These are phyloP conservation scores for Hypotaenidia okinawae DNA, from an alignment of 2,797 vertebrate species.

Conservation along the genomic window DNA sequence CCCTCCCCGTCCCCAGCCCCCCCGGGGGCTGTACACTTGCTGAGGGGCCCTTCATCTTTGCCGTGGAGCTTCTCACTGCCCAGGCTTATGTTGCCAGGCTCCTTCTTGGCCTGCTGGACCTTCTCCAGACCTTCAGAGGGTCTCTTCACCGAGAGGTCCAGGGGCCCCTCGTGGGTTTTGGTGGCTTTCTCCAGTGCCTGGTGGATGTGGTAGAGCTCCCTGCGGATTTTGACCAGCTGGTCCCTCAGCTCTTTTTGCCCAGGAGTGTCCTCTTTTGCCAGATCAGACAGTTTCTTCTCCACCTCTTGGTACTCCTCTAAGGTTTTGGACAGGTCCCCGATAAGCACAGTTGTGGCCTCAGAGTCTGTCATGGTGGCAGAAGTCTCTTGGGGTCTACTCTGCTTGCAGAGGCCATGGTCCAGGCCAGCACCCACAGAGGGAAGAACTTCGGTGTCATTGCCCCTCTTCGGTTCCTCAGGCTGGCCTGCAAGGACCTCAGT, in stretches of 20 bases:
- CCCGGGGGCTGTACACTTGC: background rate
- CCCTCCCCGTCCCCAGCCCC: constrained; percentile 31
- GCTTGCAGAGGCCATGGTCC: background rate
- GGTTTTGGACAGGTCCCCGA: constrained; percentile 88
- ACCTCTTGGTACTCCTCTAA: constrained; percentile 91
- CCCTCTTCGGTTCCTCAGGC: constrained; percentile 65
- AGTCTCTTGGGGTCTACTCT: constrained; percentile 36
- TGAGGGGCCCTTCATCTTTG: constrained; percentile 20
- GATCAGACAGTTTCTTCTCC: constrained; percentile 86
- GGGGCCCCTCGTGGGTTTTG: constrained; percentile 83
- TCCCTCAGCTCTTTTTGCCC: constrained; percentile 90
- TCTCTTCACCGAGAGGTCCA: constrained; percentile 93
- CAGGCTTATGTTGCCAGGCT: background rate
- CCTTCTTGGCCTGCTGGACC: constrained; percentile 53
- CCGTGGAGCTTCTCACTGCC: background rate
- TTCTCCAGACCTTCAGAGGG: constrained; percentile 48
- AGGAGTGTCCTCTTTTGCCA: constrained; percentile 83
- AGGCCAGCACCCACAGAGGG: constrained; percentile 11
- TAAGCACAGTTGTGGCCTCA: constrained; percentile 79
- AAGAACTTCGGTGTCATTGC: constrained; percentile 7
- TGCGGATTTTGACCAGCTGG: constrained; percentile 91
- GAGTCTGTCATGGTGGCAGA: constrained; percentile 47
- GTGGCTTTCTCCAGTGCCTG: constrained; percentile 86
- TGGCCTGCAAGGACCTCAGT: constrained; percentile 12
- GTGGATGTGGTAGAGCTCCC: constrained; percentile 92